A percentile compares a stretch with the other conserved stretches of the same genome.
phyloP scores from a whole-genome alignment of 1,140 invertebrate genomes.

The Galleria mellonella region DNA sequence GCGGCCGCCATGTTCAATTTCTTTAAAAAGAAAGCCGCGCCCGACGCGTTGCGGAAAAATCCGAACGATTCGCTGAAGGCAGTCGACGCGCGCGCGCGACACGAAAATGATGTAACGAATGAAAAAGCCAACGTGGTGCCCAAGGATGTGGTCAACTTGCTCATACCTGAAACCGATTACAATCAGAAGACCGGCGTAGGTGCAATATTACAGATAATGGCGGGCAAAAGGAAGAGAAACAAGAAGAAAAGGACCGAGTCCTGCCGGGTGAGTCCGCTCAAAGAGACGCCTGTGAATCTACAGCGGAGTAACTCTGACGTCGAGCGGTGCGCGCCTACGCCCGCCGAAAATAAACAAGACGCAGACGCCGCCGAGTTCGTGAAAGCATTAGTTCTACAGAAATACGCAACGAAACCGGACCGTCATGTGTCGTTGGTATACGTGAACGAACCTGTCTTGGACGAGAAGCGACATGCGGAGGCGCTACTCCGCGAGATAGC shows the following conservation, averaged over 20 bases:
- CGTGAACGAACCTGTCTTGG: conserved; percentile 39
- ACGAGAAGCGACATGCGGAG: conserved; percentile 52
- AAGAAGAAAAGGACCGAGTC: conserved; percentile 41
- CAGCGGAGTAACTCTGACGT: conserved; percentile 30
- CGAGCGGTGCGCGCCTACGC: conserved; percentile 26
- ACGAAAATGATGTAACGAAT: conserved; percentile 36
- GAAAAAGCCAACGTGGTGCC: conserved; percentile 24
- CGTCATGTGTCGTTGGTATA: conserved; percentile 61
- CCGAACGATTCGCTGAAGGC: conserved; percentile 24
- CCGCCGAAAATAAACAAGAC: conserved; percentile 45
- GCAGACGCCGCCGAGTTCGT: conserved; percentile 42
- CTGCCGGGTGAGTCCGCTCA: conserved; percentile 28
- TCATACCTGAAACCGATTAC: conserved; percentile 54
- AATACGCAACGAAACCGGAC: conserved; percentile 45
- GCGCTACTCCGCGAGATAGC: conserved; percentile 56
- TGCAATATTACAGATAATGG: conserved; percentile 52
- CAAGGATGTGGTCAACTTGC: conserved; percentile 64
- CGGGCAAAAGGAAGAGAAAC: conserved; percentile 40
- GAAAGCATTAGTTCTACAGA: conserved; percentile 54
- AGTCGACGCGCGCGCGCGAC: conserved; percentile 40
- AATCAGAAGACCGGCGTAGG: conserved; percentile 46
- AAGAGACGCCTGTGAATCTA: conserved; percentile 24
- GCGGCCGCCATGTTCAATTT: conserved; percentile 51
- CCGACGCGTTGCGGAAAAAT: conserved; percentile 34
- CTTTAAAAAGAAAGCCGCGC: conserved; percentile 50